Evolutionary conservation across 2,888 invertebrate species (phyloP).

Genomic region (Cerceris ruficornis): DNA sequence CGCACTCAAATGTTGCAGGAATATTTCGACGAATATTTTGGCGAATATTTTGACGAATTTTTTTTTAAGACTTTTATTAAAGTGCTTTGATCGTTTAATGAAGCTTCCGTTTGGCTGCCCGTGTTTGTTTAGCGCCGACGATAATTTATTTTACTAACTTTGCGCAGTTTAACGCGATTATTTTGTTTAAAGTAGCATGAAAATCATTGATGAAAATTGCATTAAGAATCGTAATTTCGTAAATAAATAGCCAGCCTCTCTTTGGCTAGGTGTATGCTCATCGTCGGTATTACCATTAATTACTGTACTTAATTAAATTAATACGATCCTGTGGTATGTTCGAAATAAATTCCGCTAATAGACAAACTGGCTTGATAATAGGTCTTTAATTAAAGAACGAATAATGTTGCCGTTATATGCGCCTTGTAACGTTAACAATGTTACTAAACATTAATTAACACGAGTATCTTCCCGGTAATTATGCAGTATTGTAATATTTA

Average conservation of each 20-base stretch:
- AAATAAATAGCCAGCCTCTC: constrained; percentile 8
- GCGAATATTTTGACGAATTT: no score
- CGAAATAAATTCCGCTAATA: constrained; percentile 36
- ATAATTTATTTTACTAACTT: no score
- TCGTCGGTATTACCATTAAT: constrained; percentile 15
- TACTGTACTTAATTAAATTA: constrained; percentile 31
- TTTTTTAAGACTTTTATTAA: no score
- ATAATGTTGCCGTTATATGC: constrained; percentile 11
- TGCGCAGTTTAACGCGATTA: no score
- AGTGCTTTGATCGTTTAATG: no score
- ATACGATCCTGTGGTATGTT: constrained; percentile 8
- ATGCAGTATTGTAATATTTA: constrained; percentile 10
- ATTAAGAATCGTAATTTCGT: neutral
- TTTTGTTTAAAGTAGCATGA: no score
- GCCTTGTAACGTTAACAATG: constrained; percentile 11
- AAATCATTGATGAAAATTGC: neutral
- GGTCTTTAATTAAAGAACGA: constrained; percentile 16
- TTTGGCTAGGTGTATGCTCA: constrained; percentile 10
- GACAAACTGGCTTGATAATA: constrained; percentile 28
- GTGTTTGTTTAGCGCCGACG: no score
- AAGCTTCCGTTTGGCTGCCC: no score
- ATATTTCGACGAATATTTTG: no score
- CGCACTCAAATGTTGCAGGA: no score
- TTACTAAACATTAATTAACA: constrained; percentile 20
- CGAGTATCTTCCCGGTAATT: neutral